These are phyloP conservation scores for Otolemur garnettii DNA, from an alignment of 2,113 vertebrate species.

Conservation along the genomic window DNA sequence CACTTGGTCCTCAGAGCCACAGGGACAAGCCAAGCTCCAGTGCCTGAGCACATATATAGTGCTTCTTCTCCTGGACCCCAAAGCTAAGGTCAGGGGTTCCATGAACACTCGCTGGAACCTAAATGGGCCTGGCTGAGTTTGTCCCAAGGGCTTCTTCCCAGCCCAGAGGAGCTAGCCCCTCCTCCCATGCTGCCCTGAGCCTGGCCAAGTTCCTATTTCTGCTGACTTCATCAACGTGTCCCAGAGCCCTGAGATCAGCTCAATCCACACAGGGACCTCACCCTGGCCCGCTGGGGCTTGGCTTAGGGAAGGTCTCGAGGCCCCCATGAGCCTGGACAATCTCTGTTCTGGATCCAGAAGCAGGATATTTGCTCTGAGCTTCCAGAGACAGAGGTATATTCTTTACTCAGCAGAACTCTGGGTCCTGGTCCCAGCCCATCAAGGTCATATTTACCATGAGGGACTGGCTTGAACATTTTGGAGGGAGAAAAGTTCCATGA, in stretches of 20 bases:
- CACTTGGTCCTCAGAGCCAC: neutral
- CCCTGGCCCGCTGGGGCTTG: rapidly evolving
- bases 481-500: neutral
- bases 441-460: neutral
- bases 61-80: neutral
- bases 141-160: neutral
- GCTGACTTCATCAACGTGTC: rapidly evolving
- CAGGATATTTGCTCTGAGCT: rapidly evolving
- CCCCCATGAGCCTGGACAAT: neutral
- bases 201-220: neutral
- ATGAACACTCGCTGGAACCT: neutral
- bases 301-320: neutral
- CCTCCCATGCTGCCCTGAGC: neutral
- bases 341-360: neutral
- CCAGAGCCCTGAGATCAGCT: rapidly evolving
- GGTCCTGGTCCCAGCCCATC: neutral
- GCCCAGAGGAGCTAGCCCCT: neutral
- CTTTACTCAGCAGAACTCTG: neutral
- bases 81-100: neutral
- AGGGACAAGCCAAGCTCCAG: neutral
- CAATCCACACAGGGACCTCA: neutral
- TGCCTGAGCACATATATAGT: rapidly evolving
- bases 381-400: neutral
- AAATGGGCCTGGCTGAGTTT: rapidly evolving
- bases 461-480: neutral